phyloP scores from a whole-genome alignment of 2,113 vertebrate genomes.

The Benitochromis conjunctus region DNA sequence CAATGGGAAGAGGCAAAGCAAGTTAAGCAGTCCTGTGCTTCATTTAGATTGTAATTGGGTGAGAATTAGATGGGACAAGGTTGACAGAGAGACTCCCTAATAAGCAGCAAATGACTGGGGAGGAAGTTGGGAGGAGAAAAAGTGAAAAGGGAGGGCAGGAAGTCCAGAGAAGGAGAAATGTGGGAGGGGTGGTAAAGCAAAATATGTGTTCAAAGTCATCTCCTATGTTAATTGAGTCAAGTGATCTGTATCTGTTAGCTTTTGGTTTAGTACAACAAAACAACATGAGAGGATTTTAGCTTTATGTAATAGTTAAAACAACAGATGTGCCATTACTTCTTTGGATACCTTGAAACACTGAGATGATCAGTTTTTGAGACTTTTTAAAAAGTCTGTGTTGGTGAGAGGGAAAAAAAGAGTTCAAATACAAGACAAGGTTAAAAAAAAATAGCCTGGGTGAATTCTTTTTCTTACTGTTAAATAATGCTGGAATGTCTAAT shows the following conservation, averaged over 20 bases:
- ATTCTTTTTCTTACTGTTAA: not conserved
- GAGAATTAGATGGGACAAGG: constrained; percentile 64
- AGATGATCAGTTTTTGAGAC: not conserved
- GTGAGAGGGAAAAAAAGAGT: not conserved
- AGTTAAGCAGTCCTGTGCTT: constrained; percentile 62
- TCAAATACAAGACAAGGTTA: not conserved
- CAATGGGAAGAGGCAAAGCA: constrained; percentile 58
- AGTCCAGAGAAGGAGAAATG: not conserved
- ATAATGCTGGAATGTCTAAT: not conserved
- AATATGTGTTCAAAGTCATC: not conserved
- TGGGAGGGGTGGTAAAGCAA: not conserved
- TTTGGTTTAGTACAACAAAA: not conserved
- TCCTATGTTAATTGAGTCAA: not conserved
- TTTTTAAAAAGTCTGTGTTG: not conserved
- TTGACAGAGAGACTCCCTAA: constrained; percentile 61
- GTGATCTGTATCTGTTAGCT: not conserved
- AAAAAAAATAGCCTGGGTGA: not conserved
- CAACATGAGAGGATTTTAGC: not conserved
- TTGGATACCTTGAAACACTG: not conserved
- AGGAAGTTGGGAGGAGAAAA: constrained; percentile 5
- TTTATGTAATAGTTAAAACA: not conserved
- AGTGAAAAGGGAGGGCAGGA: not conserved
- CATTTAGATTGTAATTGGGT: constrained; percentile 71
- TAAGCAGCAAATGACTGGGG: constrained; percentile 50
- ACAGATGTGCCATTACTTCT: not conserved